Evolutionary conservation across 2,113 vertebrate genomes (phyloP).

Genomic region (Forbesichthys papilliferus): DNA sequence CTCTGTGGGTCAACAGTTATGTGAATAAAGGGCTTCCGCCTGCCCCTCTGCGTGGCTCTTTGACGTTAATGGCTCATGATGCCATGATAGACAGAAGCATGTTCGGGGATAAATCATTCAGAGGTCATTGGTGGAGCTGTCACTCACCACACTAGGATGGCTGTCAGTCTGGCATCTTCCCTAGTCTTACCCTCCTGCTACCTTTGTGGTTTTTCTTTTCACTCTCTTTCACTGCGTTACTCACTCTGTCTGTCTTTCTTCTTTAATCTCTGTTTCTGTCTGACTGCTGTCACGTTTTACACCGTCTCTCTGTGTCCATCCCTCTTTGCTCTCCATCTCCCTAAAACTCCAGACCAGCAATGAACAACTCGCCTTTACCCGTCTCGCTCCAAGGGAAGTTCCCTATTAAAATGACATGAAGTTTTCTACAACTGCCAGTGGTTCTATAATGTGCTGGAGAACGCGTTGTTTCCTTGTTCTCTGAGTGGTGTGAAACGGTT

Average conservation of each 20-base stretch:
- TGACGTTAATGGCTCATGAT: slow-evolving; percentile 66
- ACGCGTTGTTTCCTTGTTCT: too few relatives aligned
- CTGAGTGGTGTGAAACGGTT: too few relatives aligned
- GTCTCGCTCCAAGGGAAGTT: background rate
- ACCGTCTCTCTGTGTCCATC: background rate
- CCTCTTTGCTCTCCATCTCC: background rate
- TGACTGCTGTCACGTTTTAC: background rate
- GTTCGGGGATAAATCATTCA: slow-evolving; percentile 69
- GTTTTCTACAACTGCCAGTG: background rate
- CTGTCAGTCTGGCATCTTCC: slow-evolving; percentile 37
- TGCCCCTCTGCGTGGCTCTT: slow-evolving; percentile 24
- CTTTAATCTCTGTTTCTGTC: slow-evolving; percentile 2
- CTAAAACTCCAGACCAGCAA: background rate
- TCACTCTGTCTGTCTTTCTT: slow-evolving; percentile 2
- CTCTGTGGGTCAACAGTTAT: background rate
- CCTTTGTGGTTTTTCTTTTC: slow-evolving; percentile 7
- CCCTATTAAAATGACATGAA: too few relatives aligned
- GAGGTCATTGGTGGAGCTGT: slow-evolving; percentile 62
- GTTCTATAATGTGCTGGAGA: background rate
- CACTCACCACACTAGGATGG: slow-evolving; percentile 47
- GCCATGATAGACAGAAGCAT: slow-evolving; percentile 62
- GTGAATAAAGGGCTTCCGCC: background rate
- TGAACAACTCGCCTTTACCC: background rate
- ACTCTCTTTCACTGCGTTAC: slow-evolving; percentile 7
- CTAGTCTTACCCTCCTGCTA: slow-evolving; percentile 14